Evolutionary conservation across 2,888 invertebrate genomes (phyloP), one percentile per base, ranked within the genome.

Genomic region (Escarpia spicata): DNA sequence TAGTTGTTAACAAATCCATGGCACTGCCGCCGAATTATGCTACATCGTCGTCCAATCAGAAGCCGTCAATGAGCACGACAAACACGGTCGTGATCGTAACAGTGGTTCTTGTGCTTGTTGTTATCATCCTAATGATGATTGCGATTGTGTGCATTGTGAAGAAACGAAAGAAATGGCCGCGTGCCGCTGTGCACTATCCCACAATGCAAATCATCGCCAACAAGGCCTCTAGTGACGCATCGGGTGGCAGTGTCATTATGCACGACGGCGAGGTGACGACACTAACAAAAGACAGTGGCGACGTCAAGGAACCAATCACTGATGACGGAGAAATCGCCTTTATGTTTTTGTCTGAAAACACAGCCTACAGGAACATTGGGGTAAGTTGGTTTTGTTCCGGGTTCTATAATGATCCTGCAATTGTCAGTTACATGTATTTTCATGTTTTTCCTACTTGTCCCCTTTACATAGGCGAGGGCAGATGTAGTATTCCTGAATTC

Each of bases 191-290:
- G 26, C 75, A 75, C 75, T 75, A 75, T 75, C 75, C 75, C 75
- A 75, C 75, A 75, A 75, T 75, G 75, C 75, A 75, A 75, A 75
- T 75, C 75, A 75, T 75, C n/a, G 26, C 75, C 19, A 75, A 75
- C 4, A 75, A 75, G 75, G 75, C 75, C 0, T 26, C 75, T 3
- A 75, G 75, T 75, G 75, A 75, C 2, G 75, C 75, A 26, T 75
- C 75, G 19, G 75, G 19, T 26, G 75, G 75, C 26, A 75, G 75
- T 26, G 75, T 6, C 19, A 26, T 75, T 26, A 75, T 75, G 26
- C 75, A 75, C n/a, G 75, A 75, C 6, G 75, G 75, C 26, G 75
- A 75, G 75, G 75, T 75, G 75, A 26, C n/a, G 75, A 75, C 75
- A 4, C 75, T 75, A 26, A 75, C 75, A 26, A 75, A 75, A 75